Evolutionary conservation across 1,140 invertebrate species (phyloP).

Genomic region (Berghia stephanieae): DNA sequence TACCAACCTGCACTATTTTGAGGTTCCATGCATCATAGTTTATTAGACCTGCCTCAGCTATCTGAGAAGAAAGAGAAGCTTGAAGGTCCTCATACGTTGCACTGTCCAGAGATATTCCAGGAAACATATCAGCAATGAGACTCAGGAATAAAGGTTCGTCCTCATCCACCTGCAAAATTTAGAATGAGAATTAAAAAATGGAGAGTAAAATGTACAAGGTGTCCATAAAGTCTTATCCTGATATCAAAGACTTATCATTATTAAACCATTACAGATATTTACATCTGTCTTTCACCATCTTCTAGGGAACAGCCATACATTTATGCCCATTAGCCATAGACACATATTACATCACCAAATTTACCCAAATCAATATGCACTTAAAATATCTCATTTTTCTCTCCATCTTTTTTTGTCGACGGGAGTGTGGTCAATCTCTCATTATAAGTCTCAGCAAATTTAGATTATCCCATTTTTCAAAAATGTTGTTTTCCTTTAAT

Average conservation of each 20-base stretch:
- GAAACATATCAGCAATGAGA: conserved; percentile 93
- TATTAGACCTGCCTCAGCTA: conserved; percentile 73
- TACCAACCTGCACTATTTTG: conserved; percentile 85
- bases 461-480: too few relatives aligned
- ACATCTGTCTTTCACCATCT: too few relatives aligned
- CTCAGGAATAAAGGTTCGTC: conserved; percentile 97
- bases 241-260: background rate
- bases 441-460: too few relatives aligned
- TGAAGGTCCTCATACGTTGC: conserved; percentile 82
- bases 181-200: background rate
- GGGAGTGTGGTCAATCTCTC: background rate
- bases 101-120: conserved; percentile 90
- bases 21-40: conserved; percentile 93
- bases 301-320: too few relatives aligned
- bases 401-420: background rate
- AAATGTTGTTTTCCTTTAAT: too few relatives aligned
- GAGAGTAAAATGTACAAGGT: too few relatives aligned
- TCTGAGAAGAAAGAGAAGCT: conserved; percentile 58
- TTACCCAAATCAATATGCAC: too few relatives aligned
- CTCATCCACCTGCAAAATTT: conserved; percentile 83
- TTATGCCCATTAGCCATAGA: too few relatives aligned
- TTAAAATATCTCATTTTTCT: background rate
- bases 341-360: too few relatives aligned
- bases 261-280: too few relatives aligned
- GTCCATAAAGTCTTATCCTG: background rate